Base-by-base conservation (phyloP, 2,888 invertebrate species). In the Octodonta nipae region DNA sequence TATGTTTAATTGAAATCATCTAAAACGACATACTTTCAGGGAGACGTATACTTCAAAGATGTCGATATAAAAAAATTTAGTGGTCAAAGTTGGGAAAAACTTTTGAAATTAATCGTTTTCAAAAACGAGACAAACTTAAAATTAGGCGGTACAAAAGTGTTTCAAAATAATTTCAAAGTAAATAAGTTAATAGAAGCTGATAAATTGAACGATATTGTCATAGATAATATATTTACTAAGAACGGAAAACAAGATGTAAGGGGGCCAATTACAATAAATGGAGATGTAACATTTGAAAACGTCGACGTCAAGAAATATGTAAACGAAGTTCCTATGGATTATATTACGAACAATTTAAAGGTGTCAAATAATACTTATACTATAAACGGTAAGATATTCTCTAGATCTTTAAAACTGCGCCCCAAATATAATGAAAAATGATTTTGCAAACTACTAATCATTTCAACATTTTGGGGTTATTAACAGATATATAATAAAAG, bases 51-150 rank as follows among this genome's bases (percentile, higher is more conserved):
- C 20, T 49, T 60, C 28, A 41, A 49, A 14, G 42, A 45, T 3
- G 13, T 62, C 4, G 30, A 47, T 13, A 48, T 59, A 3, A 54
- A 58, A 14, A 50, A 55, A 8, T 51, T 64, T 5, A 63, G 65
- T 41, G 51, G 49, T 2, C 44, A 56, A 2, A 34, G 59, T 29
- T 60, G 68, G 35, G 50, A 60, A 1, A 45, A 52, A 7, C 52
- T 65, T 10, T 36, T 64, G 0, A 40, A 56, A 1, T 63, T 65
- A 38, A 49, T 68, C 8, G 54, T 69, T 17, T 61, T 58, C 35
- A 59, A 52, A 41, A 51, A 55, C n/a, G 56, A 63, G 36, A 41
- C 49, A 8, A 40, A 51, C 17, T 32, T 59, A 5, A 36, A 32
- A 13, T 37, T 65, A 8, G 33, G 35, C 1, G 53, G 52, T 3